Percentiles rank a stretch among this genome's conserved stretches.
Conservation (phyloP, 2,888 invertebrate species). For the Ramazzottius varieornatus region DNA sequence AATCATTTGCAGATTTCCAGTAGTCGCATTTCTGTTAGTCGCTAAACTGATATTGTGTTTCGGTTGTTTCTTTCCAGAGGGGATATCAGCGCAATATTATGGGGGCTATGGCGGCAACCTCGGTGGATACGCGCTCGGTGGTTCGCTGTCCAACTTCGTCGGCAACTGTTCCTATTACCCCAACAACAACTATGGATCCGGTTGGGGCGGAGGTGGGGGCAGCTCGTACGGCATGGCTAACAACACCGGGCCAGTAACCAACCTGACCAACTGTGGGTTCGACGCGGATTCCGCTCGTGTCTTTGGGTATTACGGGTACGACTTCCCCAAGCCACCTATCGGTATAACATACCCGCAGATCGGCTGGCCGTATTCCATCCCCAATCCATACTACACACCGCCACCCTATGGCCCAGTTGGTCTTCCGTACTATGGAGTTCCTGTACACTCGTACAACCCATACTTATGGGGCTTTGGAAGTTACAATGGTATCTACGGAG, state of each 20-base stretch:
- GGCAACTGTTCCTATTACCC: neutral
- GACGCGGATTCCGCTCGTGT: neutral
- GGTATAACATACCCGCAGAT: neutral
- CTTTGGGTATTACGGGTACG: slow-evolving; percentile 1
- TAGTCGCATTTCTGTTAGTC: too few species aligned
- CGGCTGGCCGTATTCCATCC: neutral
- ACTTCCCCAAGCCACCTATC: neutral
- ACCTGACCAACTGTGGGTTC: neutral
- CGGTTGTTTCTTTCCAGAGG: too few species aligned
- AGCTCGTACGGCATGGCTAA: neutral
- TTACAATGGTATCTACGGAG: neutral
- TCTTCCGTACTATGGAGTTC: neutral
- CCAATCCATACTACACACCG: slow-evolving; percentile 1
- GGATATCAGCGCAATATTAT: neutral
- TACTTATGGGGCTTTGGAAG: neutral
- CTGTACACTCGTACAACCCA: neutral
- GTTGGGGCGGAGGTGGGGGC: neutral
- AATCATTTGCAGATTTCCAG: too few species aligned
- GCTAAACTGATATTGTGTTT: too few species aligned
- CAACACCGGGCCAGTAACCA: neutral
- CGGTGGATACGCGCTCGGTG: neutral
- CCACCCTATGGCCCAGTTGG: neutral
- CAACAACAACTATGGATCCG: neutral
- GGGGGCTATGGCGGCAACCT: neutral
- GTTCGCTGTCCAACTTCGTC: neutral